Percentiles rank a stretch among this genome's conserved stretches.
Conservation (phyloP, 2,888 invertebrate species). For the Hydropsyche betteni region DNA sequence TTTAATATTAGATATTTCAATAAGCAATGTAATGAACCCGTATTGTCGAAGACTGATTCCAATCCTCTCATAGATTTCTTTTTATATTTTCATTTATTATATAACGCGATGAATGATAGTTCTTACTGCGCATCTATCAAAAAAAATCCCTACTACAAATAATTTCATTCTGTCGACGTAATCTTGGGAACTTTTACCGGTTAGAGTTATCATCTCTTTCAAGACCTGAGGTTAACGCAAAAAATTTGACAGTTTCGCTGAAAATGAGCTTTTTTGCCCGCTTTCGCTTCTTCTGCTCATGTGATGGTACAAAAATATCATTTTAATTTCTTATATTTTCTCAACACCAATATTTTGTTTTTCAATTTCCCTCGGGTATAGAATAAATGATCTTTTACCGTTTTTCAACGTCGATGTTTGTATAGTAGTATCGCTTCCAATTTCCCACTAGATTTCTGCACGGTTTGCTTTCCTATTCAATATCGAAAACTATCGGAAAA, state of each 20-base stretch:
- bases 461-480: not conserved
- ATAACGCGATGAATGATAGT: too few species aligned
- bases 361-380: constrained; percentile 9
- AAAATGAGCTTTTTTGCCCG: too few species aligned
- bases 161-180: constrained; percentile 21
- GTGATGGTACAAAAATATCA: too few species aligned
- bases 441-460: constrained; percentile 3
- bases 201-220: constrained; percentile 21
- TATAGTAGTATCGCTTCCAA: constrained; percentile 7
- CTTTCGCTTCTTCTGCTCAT: too few species aligned
- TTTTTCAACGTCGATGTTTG: constrained; percentile 11
- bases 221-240: not conserved
- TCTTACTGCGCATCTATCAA: too few species aligned
- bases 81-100: too few species aligned
- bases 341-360: too few species aligned
- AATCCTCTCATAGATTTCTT: too few species aligned
- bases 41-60: too few species aligned
- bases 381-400: constrained; percentile 19
- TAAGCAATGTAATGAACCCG: too few species aligned
- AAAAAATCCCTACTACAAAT: not conserved
- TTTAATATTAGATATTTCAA: too few species aligned
- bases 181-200: not conserved
- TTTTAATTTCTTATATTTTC: too few species aligned
- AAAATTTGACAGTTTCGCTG: constrained; percentile 18
- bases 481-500: not conserved